These are phyloP conservation scores for Neodon shergylaensis DNA, from an alignment of 2,113 vertebrate genomes.

Conservation along the genomic window DNA sequence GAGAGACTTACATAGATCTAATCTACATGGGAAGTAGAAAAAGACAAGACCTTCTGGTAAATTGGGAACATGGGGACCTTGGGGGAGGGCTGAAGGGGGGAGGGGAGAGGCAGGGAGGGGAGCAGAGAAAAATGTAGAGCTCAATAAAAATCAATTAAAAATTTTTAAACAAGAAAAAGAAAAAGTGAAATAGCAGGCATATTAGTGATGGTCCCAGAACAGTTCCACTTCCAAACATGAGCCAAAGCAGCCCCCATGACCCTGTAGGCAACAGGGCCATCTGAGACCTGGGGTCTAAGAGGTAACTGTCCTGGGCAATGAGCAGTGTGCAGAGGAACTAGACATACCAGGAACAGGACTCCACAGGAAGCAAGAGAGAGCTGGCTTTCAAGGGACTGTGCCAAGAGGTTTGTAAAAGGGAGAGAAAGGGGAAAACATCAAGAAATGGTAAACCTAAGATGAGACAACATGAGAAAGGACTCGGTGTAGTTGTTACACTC, in stretches of 20 bases:
- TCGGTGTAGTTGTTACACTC: not conserved
- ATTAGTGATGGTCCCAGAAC: not conserved
- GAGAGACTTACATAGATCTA: too few species aligned
- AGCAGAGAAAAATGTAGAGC: too few species aligned
- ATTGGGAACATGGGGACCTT: too few species aligned
- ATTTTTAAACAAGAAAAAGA: too few species aligned
- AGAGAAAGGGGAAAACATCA: not conserved
- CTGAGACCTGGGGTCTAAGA: not conserved
- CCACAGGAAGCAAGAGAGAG: not conserved
- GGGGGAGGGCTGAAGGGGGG: too few species aligned
- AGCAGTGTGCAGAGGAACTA: not conserved
- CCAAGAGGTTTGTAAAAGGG: not conserved
- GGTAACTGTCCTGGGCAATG: not conserved
- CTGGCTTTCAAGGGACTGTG: not conserved
- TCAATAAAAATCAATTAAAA: too few species aligned
- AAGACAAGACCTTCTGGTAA: too few species aligned
- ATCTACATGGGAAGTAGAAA: too few species aligned
- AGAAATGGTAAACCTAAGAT: not conserved
- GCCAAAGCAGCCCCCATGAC: not conserved
- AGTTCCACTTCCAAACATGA: not conserved
- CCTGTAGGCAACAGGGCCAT: not conserved
- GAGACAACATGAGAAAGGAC: not conserved
- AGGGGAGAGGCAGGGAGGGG: too few species aligned
- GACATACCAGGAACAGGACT: not conserved
- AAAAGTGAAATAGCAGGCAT: not conserved